A percentile compares a stretch with the other conserved stretches of the same genome.
These are phyloP conservation scores for Oreotragus oreotragus DNA, from an alignment of 2,113 vertebrate species.

Conservation along the genomic window DNA sequence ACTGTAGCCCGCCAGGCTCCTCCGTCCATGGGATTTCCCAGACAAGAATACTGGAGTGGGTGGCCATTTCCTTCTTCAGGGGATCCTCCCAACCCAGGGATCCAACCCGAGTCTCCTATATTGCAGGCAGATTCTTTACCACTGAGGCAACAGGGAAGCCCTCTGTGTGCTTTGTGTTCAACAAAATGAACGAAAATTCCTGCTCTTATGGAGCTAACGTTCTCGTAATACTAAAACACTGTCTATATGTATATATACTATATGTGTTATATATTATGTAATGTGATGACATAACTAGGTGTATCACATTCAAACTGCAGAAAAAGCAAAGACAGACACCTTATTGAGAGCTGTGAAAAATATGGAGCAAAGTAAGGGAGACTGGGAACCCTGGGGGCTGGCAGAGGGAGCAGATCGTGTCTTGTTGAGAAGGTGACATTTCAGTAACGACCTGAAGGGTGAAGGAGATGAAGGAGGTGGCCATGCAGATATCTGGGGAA, in stretches of 20 bases:
- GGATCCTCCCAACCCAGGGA: neutral
- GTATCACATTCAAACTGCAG: neutral
- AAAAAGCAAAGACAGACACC: neutral
- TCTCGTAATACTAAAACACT: neutral
- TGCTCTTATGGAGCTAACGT: neutral
- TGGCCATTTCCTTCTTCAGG: neutral
- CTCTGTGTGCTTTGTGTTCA: neutral
- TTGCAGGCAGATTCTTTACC: neutral
- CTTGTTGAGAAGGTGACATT: neutral
- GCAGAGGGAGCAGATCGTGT: neutral
- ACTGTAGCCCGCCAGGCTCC: neutral
- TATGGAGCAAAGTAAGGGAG: neutral
- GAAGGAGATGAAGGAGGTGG: neutral
- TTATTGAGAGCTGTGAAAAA: neutral
- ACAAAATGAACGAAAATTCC: neutral
- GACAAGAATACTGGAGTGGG: neutral
- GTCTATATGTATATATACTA: neutral
- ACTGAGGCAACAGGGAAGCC: neutral
- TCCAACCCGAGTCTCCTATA: neutral
- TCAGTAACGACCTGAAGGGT: neutral
- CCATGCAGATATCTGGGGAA: neutral
- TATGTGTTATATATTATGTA: neutral
- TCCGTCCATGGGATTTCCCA: neutral
- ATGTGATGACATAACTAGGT: neutral
- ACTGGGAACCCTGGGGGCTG: neutral